These are phyloP conservation scores for Aphidoletes aphidimyza DNA, from an alignment of 2,888 invertebrate species.

Conservation along the genomic window DNA sequence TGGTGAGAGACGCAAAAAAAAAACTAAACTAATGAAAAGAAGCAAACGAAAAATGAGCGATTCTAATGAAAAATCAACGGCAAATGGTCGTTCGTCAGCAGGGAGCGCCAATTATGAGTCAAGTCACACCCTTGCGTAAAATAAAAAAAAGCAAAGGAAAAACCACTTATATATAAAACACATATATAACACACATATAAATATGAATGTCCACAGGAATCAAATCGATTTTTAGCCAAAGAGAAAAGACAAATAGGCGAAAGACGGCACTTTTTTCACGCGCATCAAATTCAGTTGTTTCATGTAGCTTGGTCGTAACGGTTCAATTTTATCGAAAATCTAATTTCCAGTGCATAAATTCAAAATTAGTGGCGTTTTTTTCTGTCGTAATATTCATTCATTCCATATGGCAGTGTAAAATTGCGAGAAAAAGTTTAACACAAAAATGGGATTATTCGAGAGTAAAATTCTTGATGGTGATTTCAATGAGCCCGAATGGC, in stretches of 20 bases:
- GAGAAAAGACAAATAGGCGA: not conserved
- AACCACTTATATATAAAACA: too few relatives aligned
- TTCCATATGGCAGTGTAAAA: not conserved
- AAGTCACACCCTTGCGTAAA: constrained; percentile 43
- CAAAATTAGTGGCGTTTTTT: not conserved
- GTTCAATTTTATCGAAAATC: not conserved
- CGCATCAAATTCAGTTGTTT: constrained; percentile 33
- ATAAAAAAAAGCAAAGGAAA: too few relatives aligned
- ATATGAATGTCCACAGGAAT: not conserved
- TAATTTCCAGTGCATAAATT: not conserved
- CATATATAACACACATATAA: not conserved
- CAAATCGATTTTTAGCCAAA: constrained; percentile 33
- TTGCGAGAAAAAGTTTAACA: not conserved
- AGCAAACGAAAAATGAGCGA: not conserved
- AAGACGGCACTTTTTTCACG: not conserved
- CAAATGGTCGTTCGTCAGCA: constrained; percentile 52
- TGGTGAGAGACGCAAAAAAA: too few relatives aligned
- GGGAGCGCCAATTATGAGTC: constrained; percentile 54
- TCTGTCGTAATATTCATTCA: not conserved
- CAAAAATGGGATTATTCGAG: not conserved
- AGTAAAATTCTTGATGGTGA: constrained; percentile 40
- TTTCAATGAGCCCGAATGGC: constrained; percentile 73
- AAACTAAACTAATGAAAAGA: too few relatives aligned
- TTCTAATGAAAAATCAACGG: not conserved
- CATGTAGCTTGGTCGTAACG: not conserved